These are phyloP conservation scores for Hoplodrina ambigua DNA, from an alignment of 2,888 invertebrate species.

Conservation along the genomic window DNA sequence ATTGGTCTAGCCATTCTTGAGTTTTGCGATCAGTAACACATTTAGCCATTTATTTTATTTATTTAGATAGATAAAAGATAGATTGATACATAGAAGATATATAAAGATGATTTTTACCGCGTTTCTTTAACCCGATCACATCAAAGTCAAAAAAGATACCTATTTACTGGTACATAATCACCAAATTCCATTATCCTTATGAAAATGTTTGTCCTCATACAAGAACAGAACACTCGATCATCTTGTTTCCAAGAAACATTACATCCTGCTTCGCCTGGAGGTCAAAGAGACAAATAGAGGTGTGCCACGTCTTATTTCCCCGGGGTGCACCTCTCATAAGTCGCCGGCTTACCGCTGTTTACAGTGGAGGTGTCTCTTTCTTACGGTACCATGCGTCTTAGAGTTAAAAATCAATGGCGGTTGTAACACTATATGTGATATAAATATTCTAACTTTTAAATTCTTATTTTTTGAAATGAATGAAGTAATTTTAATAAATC, in stretches of 20 bases:
- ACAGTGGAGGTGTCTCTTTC: slow-evolving; percentile 55
- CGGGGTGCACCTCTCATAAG: slow-evolving; percentile 73
- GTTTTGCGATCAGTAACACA: too few species aligned
- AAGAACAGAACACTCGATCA: slow-evolving; percentile 41
- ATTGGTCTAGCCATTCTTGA: too few species aligned
- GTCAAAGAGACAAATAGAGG: slow-evolving; percentile 72
- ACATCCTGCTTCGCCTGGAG: slow-evolving; percentile 43
- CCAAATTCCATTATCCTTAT: neutral
- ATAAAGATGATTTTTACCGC: too few species aligned
- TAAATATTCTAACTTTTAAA: too few species aligned
- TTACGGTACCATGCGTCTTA: slow-evolving; percentile 23
- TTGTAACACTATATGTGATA: too few species aligned
- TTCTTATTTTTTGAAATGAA: too few species aligned
- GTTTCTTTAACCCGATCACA: too few species aligned
- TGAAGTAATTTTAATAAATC: too few species aligned
- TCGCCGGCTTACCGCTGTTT: slow-evolving; percentile 62
- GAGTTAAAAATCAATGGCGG: neutral
- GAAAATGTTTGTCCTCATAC: slow-evolving; percentile 5
- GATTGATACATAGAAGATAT: too few species aligned
- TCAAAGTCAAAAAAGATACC: neutral
- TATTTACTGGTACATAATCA: neutral
- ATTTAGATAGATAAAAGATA: too few species aligned
- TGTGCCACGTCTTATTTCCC: slow-evolving; percentile 80
- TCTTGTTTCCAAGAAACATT: slow-evolving; percentile 40
- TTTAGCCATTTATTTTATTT: too few species aligned